phyloP scores from a whole-genome alignment of 2,888 invertebrate genomes.

The Scaptomyza caliginosa region DNA sequence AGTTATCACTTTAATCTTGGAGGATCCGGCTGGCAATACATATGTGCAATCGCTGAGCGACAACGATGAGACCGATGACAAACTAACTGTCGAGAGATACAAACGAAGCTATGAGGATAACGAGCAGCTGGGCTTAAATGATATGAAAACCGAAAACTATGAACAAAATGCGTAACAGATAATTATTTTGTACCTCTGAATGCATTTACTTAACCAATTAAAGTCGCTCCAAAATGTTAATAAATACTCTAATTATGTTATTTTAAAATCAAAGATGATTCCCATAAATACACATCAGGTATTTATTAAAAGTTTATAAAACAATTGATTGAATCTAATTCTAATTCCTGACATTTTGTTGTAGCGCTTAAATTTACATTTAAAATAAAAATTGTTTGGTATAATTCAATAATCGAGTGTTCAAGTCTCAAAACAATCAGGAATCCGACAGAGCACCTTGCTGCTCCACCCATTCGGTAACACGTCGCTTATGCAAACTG shows the following conservation, averaged over 20 bases:
- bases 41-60: constrained; percentile 93
- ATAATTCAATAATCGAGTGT: not conserved
- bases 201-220: constrained; percentile 50
- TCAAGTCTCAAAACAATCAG: not conserved
- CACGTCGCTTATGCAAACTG: not conserved
- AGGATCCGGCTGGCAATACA: constrained; percentile 99
- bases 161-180: constrained; percentile 53
- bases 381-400: not conserved
- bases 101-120: constrained; percentile 95
- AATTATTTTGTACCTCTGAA: not conserved
- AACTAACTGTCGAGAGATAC: constrained; percentile 91
- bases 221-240: no score
- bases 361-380: not conserved
- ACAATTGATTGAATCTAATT: not conserved
- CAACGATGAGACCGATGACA: constrained; percentile 88
- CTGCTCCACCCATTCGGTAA: not conserved
- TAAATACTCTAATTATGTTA: no score
- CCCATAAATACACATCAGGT: no score
- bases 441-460: not conserved
- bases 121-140: constrained; percentile 97
- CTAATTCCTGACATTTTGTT: not conserved
- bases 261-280: no score
- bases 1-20: constrained; percentile 91
- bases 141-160: constrained; percentile 97
- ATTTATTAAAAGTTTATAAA: not conserved